Evolutionary conservation across 2,797 vertebrate genomes (phyloP), one percentile per base, ranked within the genome.

Genomic region (Salarias fasciatus): DNA sequence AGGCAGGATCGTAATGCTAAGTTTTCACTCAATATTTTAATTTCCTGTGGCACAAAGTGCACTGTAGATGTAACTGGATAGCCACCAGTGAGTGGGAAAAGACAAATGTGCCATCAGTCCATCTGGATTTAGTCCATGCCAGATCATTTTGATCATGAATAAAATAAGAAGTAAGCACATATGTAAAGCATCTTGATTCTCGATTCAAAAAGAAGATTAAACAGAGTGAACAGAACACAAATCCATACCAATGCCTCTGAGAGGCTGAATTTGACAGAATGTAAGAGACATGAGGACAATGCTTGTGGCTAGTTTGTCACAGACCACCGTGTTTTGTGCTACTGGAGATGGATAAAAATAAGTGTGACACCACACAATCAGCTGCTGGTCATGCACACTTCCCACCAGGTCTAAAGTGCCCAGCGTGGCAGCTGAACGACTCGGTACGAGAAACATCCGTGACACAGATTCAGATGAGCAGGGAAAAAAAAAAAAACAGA

Each of bases 11-110:
- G 49, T 69, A 63, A 76, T 44, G 51, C 56, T 62, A 18, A 11
- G 40, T 65, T 78, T 80, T 79, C 53, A 53, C 53, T 84, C 80
- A 83, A 89, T 89, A 84, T 66, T 58, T 65, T 42, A 46, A 75
- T 75, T 85, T 83, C 76, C 83, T 71, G 62, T 71, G 53, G 78
- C 54, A 56, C 70, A 35, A 49, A 63, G 57, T 47, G 56, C 37
- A 18, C 62, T 48, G 42, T 50, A 31, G 47, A 58, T 80, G 83
- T 68, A 82, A 86, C 67, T 42, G 36, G 68, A 89, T 75, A 83
- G 43, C 38, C 31, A 33, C 29, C 56, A 37, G 30, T 58, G 75
- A 63, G 62, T 69, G 42, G 63, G 63, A 74, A 72, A 67, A 28
- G 47, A 38, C 10, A 47, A 66, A 63, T 63, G 63, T 1, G 41